Evolutionary conservation across 2,888 invertebrate genomes (phyloP).

Genomic region (Nasonovia ribisnigri): DNA sequence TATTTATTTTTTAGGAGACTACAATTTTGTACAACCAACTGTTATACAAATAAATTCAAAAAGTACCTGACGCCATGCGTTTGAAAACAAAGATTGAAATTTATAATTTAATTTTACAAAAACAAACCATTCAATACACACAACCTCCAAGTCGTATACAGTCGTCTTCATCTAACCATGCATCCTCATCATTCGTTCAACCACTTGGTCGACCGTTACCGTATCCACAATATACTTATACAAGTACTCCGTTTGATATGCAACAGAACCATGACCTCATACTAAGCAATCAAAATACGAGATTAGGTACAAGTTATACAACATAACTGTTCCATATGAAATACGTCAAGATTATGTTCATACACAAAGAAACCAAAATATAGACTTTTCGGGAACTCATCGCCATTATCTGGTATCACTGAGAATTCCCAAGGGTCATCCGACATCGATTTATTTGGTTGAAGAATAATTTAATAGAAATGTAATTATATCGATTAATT

Average conservation of each 20-base stretch:
- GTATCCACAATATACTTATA: too few species aligned
- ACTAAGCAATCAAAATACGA: background rate
- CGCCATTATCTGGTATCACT: background rate
- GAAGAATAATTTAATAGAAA: background rate
- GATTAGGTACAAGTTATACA: background rate
- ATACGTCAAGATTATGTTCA: too few species aligned
- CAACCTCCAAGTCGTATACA: background rate
- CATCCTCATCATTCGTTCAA: background rate
- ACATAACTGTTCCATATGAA: background rate
- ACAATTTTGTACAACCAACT: constrained; percentile 25
- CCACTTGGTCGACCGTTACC: too few species aligned
- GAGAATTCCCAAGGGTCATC: background rate
- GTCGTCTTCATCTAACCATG: background rate
- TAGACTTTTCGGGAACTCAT: too few species aligned
- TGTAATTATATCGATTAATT: background rate
- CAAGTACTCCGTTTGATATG: background rate
- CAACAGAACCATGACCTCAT: background rate
- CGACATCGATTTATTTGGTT: background rate
- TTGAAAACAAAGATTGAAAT: too few species aligned
- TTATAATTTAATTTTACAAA: background rate
- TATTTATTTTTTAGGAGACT: constrained; percentile 3
- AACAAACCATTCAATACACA: constrained; percentile 20
- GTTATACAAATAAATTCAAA: background rate
- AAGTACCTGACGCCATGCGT: too few species aligned
- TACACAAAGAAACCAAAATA: too few species aligned